Evolutionary conservation across 2,888 invertebrate species (phyloP).

Genomic region (Lepidochitona cinerea): DNA sequence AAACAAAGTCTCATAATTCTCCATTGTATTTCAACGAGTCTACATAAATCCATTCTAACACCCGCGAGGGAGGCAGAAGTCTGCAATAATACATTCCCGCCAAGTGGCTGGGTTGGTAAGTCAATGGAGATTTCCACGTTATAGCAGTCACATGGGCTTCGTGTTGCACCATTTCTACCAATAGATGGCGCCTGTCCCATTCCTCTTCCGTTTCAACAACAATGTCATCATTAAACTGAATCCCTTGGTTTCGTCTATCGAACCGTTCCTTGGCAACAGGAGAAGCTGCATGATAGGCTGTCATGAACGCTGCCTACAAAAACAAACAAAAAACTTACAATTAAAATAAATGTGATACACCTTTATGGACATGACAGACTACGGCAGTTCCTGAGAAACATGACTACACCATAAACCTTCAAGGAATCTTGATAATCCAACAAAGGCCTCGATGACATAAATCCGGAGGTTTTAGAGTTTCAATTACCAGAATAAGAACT

Average conservation of each 20-base stretch:
- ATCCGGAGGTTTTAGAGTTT: no score
- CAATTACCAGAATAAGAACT: no score
- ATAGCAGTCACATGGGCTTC: slow-evolving; percentile 1
- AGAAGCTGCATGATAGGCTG: slow-evolving; percentile 5
- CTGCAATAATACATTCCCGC: slow-evolving; percentile 5
- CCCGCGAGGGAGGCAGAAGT: not conserved
- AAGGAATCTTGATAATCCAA: no score
- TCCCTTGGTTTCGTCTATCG: not conserved
- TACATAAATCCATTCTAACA: slow-evolving; percentile 9
- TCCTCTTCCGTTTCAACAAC: not conserved
- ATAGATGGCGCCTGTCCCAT: slow-evolving; percentile 4
- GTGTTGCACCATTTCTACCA: not conserved
- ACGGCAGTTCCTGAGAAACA: no score
- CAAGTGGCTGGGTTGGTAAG: slow-evolving; percentile 1
- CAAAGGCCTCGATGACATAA: no score
- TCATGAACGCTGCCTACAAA: not conserved
- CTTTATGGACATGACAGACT: no score
- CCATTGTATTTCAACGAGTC: not conserved
- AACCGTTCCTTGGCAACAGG: not conserved
- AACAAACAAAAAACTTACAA: not conserved
- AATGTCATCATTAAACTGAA: slow-evolving; percentile 5
- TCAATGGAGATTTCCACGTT: slow-evolving; percentile 6
- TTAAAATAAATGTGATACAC: no score
- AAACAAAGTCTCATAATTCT: no score
- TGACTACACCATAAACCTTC: no score